Evolutionary conservation across 35 echinoderm and acorn worm genomes (phyloP), one percentile per base, ranked within the genome.

Genomic region (Amphiura filiformis): DNA sequence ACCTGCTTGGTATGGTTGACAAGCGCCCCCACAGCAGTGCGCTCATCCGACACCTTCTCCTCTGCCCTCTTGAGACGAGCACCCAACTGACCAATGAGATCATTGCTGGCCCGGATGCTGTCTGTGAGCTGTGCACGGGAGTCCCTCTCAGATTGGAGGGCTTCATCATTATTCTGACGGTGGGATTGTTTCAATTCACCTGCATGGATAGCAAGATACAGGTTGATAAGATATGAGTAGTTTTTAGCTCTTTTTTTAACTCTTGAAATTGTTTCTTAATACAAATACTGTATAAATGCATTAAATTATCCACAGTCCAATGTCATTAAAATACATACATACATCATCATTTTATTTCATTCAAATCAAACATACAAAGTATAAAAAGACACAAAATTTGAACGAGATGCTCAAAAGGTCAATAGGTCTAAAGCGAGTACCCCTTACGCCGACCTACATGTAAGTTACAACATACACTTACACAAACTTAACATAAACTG

Each of bases 1-100:
- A 99, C 96, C 90, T 99, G 96, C 39, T 99, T 99, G 61, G 96
- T 99, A 52, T 98, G 96, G 56, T 99, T 99, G 4, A 99, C 96
- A 5, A 99, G 76, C 3, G 96, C 96, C 34, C 96, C 93, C 5
- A 99, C 96, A 7, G 96, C 96, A 36, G 96, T 90, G 70, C 96
- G 89, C 75, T 99, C 96, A 34, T 99, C 96, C 9, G 93, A 91
- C 20, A 99, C 93, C 32, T 91, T 89, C 39, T 99, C 96, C 75
- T 99, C 96, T 3, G 96, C 96, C 36, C 96, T 75, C 81, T 99
- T 99, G 17, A 99, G 82, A 37, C 96, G 30, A 17, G 96, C 96
- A 49, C 96, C 96, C 35, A 99, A 82, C 90, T 99, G 96, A 14
- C 96, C 96, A 57, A 99, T 94, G 39, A 99, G 96, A 47, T 99